Evolutionary conservation across 2,888 invertebrate species (phyloP).

Genomic region (Cryptus viduatorius): DNA sequence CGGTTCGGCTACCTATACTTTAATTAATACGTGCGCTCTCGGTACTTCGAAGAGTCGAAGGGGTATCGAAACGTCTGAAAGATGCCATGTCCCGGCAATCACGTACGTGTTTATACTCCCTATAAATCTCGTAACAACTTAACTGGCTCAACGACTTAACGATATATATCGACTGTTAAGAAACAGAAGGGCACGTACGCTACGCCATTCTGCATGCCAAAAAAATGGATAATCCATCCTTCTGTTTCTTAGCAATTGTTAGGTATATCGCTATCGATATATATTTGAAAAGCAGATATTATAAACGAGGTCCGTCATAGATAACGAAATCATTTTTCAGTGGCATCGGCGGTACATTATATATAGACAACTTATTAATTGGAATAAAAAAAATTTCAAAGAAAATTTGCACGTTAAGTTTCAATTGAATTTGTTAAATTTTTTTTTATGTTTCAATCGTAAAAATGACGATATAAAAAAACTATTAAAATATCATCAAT

Average conservation of each 20-base stretch:
- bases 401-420: too few relatives aligned
- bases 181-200: too few relatives aligned
- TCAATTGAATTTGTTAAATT: too few relatives aligned
- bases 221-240: too few relatives aligned
- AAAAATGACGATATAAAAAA: too few relatives aligned
- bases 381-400: not conserved
- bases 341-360: not conserved
- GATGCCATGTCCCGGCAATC: slow-evolving; percentile 51
- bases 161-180: slow-evolving; percentile 13
- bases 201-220: too few relatives aligned
- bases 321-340: not conserved
- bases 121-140: slow-evolving; percentile 69
- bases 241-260: too few relatives aligned
- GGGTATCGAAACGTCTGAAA: slow-evolving; percentile 58
- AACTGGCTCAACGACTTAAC: slow-evolving; percentile 64
- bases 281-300: too few relatives aligned
- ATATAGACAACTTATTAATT: not conserved
- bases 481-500: too few relatives aligned
- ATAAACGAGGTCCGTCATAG: too few relatives aligned
- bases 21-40: slow-evolving; percentile 57
- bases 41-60: slow-evolving; percentile 15
- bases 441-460: not conserved
- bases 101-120: slow-evolving; percentile 64
- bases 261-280: too few relatives aligned
- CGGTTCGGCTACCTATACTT: slow-evolving; percentile 27